Conservation (phyloP, 2,888 invertebrate genomes). For the Dromius quadrimaculatus region DNA sequence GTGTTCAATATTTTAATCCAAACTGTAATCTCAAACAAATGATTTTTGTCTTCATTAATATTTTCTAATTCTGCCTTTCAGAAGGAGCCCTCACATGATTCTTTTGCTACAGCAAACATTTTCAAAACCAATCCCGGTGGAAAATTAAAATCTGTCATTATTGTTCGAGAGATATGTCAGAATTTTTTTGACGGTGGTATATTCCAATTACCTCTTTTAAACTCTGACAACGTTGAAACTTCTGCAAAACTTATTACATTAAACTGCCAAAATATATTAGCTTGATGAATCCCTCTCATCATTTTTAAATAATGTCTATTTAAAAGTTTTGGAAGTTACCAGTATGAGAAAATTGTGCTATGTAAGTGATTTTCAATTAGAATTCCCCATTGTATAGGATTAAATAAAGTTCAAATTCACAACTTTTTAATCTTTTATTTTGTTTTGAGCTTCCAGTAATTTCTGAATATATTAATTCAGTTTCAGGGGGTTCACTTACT, state of each 20-base stretch:
- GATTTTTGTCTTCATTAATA: no score
- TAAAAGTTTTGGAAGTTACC: slow-evolving; percentile 47
- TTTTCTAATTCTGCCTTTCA: no score
- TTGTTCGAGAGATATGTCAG: slow-evolving; percentile 36
- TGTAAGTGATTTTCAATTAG: slow-evolving; percentile 51
- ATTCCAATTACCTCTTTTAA: slow-evolving; percentile 46
- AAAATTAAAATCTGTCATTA: slow-evolving; percentile 38
- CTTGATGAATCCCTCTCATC: slow-evolving; percentile 52
- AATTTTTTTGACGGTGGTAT: slow-evolving; percentile 34
- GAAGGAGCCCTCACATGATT: no score
- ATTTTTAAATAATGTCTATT: slow-evolving; percentile 53
- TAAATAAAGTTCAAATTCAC: slow-evolving; percentile 39
- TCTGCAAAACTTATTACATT: slow-evolving; percentile 52
- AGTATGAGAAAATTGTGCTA: slow-evolving; percentile 8
- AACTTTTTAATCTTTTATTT: slow-evolving; percentile 47
- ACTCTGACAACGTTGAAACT: slow-evolving; percentile 50
- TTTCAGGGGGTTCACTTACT: no score
- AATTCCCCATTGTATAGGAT: slow-evolving; percentile 35
- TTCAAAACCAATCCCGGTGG: no score
- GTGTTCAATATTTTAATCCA: no score
- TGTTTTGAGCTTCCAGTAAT: slow-evolving; percentile 33
- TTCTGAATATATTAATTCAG: slow-evolving; percentile 33
- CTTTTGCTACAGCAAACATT: no score
- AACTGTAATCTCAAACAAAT: no score
- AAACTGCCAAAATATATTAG: slow-evolving; percentile 53